These are phyloP conservation scores for Indri indri DNA, from an alignment of 2,113 vertebrate genomes.

Conservation along the genomic window DNA sequence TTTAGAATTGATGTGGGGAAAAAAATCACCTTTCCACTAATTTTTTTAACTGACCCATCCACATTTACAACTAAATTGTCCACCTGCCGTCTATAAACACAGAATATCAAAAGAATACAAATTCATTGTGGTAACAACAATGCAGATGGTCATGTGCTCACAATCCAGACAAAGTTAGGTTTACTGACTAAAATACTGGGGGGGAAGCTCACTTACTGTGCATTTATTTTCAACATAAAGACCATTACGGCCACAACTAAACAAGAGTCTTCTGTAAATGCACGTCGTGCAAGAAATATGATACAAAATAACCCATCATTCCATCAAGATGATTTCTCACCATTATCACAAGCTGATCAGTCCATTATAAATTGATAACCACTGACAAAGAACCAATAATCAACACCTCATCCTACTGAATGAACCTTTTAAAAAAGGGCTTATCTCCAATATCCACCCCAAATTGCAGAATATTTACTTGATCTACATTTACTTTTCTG, in stretches of 20 bases:
- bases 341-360: constrained; percentile 7
- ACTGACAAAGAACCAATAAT: background rate
- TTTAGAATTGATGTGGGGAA: constrained; percentile 20
- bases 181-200: background rate
- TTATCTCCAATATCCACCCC: background rate
- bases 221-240: constrained; percentile 58
- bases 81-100: background rate
- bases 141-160: background rate
- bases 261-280: constrained; percentile 15
- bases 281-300: background rate
- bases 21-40: background rate
- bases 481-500: background rate
- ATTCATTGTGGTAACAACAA: constrained; percentile 14
- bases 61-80: background rate
- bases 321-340: constrained; percentile 9
- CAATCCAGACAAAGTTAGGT: background rate
- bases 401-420: background rate
- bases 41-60: constrained; percentile 17
- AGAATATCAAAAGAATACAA: constrained; percentile 31
- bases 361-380: constrained; percentile 37
- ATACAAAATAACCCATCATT: constrained; percentile 41
- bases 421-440: background rate
- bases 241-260: background rate
- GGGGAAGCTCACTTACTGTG: background rate
- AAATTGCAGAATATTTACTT: constrained; percentile 14